phyloP scores from a whole-genome alignment of 2,797 vertebrate genomes.

The Chaetodon trifasciatus region DNA sequence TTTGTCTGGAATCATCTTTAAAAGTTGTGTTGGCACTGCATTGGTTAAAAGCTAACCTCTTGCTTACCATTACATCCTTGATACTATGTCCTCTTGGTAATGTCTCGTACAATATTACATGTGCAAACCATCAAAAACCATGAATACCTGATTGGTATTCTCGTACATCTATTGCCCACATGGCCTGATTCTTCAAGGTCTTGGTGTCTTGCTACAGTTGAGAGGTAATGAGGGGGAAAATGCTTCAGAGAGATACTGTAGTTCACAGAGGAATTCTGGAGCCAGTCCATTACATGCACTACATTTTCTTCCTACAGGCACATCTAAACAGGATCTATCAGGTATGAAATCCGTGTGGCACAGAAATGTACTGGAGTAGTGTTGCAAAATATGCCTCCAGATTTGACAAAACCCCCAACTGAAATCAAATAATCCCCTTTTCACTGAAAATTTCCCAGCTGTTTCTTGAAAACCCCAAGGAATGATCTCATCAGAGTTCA shows the following conservation, averaged over 20 bases:
- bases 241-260: conserved; percentile 64
- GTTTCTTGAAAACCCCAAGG: conserved; percentile 75
- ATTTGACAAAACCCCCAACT: conserved; percentile 69
- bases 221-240: conserved; percentile 65
- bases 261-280: conserved; percentile 69
- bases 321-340: conserved; percentile 91
- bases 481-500: conserved; percentile 80
- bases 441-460: conserved; percentile 72
- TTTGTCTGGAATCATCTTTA: conserved; percentile 36
- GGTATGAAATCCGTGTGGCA: conserved; percentile 88
- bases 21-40: conserved; percentile 44
- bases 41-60: conserved; percentile 31
- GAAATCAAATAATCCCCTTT: conserved; percentile 73
- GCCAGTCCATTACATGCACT: conserved; percentile 83
- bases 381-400: conserved; percentile 70
- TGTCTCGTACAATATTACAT: conserved; percentile 46
- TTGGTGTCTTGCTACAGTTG: conserved; percentile 60
- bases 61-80: conserved; percentile 63
- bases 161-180: conserved; percentile 56
- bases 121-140: conserved; percentile 66
- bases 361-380: conserved; percentile 79
- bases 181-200: conserved; percentile 57
- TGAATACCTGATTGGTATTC: conserved; percentile 67
- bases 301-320: conserved; percentile 88
- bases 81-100: conserved; percentile 50